Evolutionary conservation across 2,888 invertebrate species (phyloP), one percentile per base, ranked within the genome.

Genomic region (Cataglyphis cursor): DNA sequence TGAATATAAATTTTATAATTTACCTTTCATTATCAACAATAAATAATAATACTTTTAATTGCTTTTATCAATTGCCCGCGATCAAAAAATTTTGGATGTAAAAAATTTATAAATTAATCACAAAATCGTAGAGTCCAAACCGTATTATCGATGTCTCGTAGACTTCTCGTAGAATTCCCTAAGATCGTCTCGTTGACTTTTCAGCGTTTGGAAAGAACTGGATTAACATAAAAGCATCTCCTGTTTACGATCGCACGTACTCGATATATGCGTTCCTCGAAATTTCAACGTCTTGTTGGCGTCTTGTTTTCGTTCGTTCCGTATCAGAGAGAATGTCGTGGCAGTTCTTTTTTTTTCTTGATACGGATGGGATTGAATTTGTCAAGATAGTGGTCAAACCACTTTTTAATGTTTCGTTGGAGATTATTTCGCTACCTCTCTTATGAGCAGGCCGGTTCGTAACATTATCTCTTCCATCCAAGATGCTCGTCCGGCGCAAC

Each of bases 401-500:
- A 51, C 82, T 82, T 82, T 82, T 82, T 82, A 82, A 82, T 82
- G 82, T 82, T 82, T 68, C 82, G 80, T 82, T 21, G 80, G 82
- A 82, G 82, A 82, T 82, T 82, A 82, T 82, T 82, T 82, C 80
- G 82, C 82, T 82, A 82, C 82, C 82, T 82, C 82, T 82, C 54
- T 75, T 66, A 80, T 80, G 66, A 78, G 66, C 80, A n/a, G 62
- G 78, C 78, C 44, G 82, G 66, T 80, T 66, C 57, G 80, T 82
- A 80, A 82, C 80, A 76, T 57, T 82, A 78, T 78, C 80, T 80
- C 59, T 75, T 80, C 59, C 24, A 66, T 61, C 80, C 66, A n/a
- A 59, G 57, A 8, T 0, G 24, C n/a, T 70, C 59, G 70, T 21
- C 78, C 18, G 59, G 35, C 44, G 24, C 70, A 80, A 80, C 78